phyloP scores from a whole-genome alignment of 2,888 invertebrate species.

The Acrobasis consociella region DNA sequence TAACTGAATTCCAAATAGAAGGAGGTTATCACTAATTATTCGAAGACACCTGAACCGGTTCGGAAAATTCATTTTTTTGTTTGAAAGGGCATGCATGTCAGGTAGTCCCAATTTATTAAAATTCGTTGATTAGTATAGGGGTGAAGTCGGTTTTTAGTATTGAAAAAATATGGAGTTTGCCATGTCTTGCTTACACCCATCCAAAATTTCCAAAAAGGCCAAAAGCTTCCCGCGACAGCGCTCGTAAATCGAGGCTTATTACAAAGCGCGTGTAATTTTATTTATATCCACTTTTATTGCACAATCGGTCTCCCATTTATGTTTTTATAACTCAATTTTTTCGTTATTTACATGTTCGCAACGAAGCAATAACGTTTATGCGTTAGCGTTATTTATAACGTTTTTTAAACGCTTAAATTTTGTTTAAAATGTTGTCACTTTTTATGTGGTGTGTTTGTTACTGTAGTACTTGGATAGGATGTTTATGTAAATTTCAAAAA shows the following conservation, averaged over 20 bases:
- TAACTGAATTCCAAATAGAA: too few species aligned
- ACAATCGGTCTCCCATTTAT: conserved; percentile 33
- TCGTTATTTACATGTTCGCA: conserved; percentile 36
- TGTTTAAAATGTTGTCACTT: background rate
- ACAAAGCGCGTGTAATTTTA: conserved; percentile 43
- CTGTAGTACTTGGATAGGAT: background rate
- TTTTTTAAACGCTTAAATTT: conserved; percentile 15
- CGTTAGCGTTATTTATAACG: conserved; percentile 26
- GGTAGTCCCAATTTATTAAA: too few species aligned
- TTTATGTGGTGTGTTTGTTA: background rate
- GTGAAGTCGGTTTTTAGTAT: too few species aligned
- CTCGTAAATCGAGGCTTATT: conserved; percentile 49
- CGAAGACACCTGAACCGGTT: too few species aligned
- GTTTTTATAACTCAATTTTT: conserved; percentile 49
- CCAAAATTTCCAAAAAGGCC: conserved; percentile 33
- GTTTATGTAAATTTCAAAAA: background rate
- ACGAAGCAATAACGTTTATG: conserved; percentile 12
- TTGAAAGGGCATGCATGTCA: too few species aligned
- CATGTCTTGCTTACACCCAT: conserved; percentile 36
- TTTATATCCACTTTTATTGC: conserved; percentile 37
- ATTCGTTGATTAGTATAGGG: too few species aligned
- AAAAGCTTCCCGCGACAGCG: conserved; percentile 33
- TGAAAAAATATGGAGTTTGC: too few species aligned
- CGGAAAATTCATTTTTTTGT: too few species aligned
- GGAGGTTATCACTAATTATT: too few species aligned